Base-by-base conservation (phyloP, 2,113 vertebrate genomes). In the Cervus canadensis region DNA sequence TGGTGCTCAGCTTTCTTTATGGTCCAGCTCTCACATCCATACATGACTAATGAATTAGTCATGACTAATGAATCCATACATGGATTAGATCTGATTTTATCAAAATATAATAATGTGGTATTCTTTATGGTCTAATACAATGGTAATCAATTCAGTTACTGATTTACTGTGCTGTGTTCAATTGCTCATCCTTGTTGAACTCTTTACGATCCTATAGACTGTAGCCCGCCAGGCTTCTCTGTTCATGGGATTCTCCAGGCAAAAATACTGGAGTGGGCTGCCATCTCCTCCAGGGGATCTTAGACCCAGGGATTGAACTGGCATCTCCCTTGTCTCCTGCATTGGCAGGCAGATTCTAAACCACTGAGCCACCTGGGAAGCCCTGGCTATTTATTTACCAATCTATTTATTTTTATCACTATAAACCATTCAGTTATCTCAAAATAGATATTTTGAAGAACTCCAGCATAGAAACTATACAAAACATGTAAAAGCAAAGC, bases 321-420 rank as follows among this genome's bases (percentile, higher is more conserved):
- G 36, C 11, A 74, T 43, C 71, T 43, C 21, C 36, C 23, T 43
- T 74, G 36, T 74, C 21, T 74, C 71, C 71, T 43, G 21, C 21
- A 74, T 3, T 13, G 71, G 71, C 36, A 43, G 36, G 11, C 0
- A 5, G 71, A 74, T 25, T 74, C 21, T 74, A 40, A 25, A 25
- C 36, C 71, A 40, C 1, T 43, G 36, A 74, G 71, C 21, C 19
- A 25, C 21, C 71, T 43, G 21, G 21, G 71, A 43, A 74, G 36
- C 21, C 21, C 36, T 12, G 91, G 79, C 93, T 85, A 82, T 79
- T 97, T 87, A 97, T 71, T 94, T 92, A 93, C 15, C 45, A 76
- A 33, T 9, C 59, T 86, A 83, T 89, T 94, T 93, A 85, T 59
- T 91, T 87, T 92, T 56, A 91, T 19, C 21, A 95, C 56, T 71